Evolutionary conservation across 2,797 vertebrate genomes (phyloP).

Genomic region (Cossypha caffra): DNA sequence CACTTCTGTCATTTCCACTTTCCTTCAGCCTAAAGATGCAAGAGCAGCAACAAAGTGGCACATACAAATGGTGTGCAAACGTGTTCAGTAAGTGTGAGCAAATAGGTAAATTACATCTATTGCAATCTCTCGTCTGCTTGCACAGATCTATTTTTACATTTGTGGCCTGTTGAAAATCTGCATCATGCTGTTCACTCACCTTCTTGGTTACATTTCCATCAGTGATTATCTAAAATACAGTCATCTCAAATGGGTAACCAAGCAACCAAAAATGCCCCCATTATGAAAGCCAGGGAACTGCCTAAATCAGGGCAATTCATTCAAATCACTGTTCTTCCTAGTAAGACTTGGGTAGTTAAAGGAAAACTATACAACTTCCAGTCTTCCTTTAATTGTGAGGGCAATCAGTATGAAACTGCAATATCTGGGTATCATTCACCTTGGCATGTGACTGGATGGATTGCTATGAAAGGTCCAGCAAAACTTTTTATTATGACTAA

Average conservation of each 20-base stretch:
- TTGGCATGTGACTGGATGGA: not conserved
- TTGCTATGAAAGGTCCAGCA: not conserved
- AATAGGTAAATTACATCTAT: not conserved
- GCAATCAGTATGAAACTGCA: not conserved
- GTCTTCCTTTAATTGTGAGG: not conserved
- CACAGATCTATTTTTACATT: not conserved
- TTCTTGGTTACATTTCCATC: conserved; percentile 1
- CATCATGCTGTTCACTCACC: not conserved
- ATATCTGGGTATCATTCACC: not conserved
- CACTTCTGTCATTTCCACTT: not conserved
- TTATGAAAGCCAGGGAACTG: not conserved
- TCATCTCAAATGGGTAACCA: conserved; percentile 19
- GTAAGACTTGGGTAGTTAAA: not conserved
- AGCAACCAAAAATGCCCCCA: conserved; percentile 32
- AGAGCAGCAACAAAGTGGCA: not conserved
- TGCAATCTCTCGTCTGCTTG: not conserved
- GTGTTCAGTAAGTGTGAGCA: not conserved
- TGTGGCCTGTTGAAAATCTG: not conserved
- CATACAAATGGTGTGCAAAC: not conserved
- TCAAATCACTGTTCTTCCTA: not conserved
- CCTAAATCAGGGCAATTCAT: not conserved
- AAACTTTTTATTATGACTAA: not conserved
- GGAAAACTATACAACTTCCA: not conserved
- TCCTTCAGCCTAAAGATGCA: not conserved
- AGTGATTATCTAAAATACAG: conserved; percentile 23